Base-by-base conservation (phyloP, 2,113 vertebrate genomes). In the Leptosomus discolor region DNA sequence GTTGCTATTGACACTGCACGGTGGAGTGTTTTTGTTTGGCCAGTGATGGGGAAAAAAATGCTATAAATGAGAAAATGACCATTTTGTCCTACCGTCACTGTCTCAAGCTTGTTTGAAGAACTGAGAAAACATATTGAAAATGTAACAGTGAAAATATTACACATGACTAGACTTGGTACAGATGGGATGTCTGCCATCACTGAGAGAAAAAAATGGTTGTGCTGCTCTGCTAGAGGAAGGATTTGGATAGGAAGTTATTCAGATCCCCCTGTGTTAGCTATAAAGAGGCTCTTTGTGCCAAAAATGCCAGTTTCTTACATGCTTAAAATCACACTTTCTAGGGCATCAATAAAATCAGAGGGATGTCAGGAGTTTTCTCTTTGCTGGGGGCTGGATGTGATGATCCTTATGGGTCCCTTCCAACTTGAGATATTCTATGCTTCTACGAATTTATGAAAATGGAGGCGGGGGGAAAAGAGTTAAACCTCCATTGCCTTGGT, bases 51-150 rank as follows among this genome's bases (percentile, higher is more conserved):
- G 36, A 37, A 58, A 54, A 41, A 46, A 27, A 1, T 29, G 12
- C 41, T 69, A 32, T 61, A 90, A 83, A 85, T 76, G 45, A 65
- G n/a, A 57, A 90, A 90, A 73, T 91, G 85, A 53, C 88, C 90
- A 50, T 93, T 96, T 95, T 93, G 81, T 96, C 58, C 81, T 82
- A 56, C 34, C 0, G 5, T 54, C 32, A 13, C 37, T 61, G 45
- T 90, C 90, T 95, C 41, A 57, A 58, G n/a, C 70, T 93, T 67
- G 60, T 81, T 81, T 90, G 61, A 95, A 88, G 90, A 93, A 78
- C 69, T 16, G 26, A 93, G 92, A 93, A 88, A 96, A 88, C 2
- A 20, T 58, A 50, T 77, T 56, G 70, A 90, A 92, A 93, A 85
- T 41, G 15, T 82, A 85, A 26, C 83, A 93, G 36, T 88, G 77